Evolutionary conservation across 2,113 vertebrate species (phyloP).

Genomic region (Siniperca knerii): DNA sequence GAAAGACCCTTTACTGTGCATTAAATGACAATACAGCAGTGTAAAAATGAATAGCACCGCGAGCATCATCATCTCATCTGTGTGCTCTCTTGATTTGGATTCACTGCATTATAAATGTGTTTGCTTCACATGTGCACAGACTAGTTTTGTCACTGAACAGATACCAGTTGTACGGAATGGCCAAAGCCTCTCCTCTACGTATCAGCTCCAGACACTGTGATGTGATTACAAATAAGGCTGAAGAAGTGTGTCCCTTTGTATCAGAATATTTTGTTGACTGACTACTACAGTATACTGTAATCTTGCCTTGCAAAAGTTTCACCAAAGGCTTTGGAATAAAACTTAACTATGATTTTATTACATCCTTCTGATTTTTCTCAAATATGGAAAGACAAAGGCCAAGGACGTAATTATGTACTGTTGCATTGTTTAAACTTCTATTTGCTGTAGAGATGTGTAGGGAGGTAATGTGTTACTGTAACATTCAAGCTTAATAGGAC

Average conservation of each 20-base stretch:
- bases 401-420: background rate
- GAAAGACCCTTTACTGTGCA: background rate
- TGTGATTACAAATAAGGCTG: constrained; percentile 44
- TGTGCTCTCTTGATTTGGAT: no score
- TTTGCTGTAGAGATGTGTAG: background rate
- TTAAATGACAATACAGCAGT: background rate
- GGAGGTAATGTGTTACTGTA: background rate
- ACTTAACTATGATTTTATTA: background rate
- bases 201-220: constrained; percentile 6
- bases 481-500: background rate
- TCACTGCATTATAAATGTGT: no score
- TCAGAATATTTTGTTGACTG: no score
- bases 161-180: background rate
- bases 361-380: background rate
- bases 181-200: background rate
- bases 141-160: constrained; percentile 8
- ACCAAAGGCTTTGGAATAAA: background rate
- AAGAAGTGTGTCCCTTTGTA: constrained; percentile 22
- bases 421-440: background rate
- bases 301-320: background rate
- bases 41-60: background rate
- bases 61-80: background rate
- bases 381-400: background rate
- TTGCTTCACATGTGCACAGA: no score
- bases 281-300: no score